Base-by-base conservation (phyloP, 1,140 invertebrate genomes). In the Dendroctonus ponderosae region DNA sequence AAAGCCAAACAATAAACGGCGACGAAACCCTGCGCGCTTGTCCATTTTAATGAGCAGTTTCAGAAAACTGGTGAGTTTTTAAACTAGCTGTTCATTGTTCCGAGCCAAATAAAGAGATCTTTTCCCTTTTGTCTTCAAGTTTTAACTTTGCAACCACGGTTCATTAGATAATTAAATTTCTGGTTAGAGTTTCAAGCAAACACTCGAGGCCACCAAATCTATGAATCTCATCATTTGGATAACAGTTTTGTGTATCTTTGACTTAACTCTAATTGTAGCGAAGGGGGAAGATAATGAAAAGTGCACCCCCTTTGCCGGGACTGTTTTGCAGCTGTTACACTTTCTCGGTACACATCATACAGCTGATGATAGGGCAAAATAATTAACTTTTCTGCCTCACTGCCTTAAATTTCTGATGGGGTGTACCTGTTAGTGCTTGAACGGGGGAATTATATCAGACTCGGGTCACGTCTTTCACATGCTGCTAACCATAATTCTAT, bases 311-410 rank as follows among this genome's bases (percentile, higher is more conserved):
- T 9, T 9, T 53, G 44, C 48, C 39, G 7, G 15, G 43, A 43
- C 52, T 49, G 53, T 65, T 57, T 57, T 57, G 62, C 62, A 65
- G 62, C 62, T 65, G 62, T 65, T 65, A 65, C 62, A 57, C 52
- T 65, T 57, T 50, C 62, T 49, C 12, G 44, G 53, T 57, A 57
- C 62, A 65, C 62, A 65, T 65, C 53, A 65, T 63, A 12, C 49
- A 37, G 60, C 50, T 52, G 60, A 62, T 53, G 61, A 65, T 57
- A 15, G 62, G 62, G 62, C 57, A 57, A 65, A 57, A 65, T 65
- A 65, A 65, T 65, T 65, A 65, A 65, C 62, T 65, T 65, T 65
- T 65, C 53, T 48, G 43, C 62, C 57, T 65, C 43, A 50, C 52
- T 65, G 62, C 42, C 42, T 42, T 42, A 65, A 64, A 49, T 56